Percentiles rank a stretch among this genome's conserved stretches.
These are phyloP conservation scores for Tetrapedia diversipes DNA, from an alignment of 2,888 invertebrate species.

Conservation along the genomic window DNA sequence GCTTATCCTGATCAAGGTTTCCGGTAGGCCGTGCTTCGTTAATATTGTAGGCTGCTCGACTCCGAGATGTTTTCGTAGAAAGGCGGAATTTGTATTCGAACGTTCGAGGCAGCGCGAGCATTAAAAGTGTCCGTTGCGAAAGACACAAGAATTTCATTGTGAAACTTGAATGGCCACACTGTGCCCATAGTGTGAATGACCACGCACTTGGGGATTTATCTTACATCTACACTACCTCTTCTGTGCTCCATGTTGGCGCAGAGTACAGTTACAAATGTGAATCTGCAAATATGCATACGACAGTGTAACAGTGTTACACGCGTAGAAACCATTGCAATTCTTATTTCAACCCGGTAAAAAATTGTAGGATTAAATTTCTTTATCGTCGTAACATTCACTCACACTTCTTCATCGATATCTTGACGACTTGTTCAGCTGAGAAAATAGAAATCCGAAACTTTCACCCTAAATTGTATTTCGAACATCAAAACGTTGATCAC, in stretches of 20 bases:
- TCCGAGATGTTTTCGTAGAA: not conserved
- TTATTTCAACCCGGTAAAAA: too few species aligned
- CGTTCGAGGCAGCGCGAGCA: not conserved
- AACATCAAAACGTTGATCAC: too few species aligned
- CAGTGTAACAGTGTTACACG: too few species aligned
- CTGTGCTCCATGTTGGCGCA: not conserved
- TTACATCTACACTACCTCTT: not conserved
- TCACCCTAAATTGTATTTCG: too few species aligned
- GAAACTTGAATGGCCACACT: not conserved
- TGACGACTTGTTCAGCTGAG: too few species aligned
- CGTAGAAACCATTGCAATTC: too few species aligned
- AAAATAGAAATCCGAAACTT: too few species aligned
- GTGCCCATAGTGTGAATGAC: not conserved
- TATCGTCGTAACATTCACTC: too few species aligned
- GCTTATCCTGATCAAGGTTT: conserved; percentile 6
- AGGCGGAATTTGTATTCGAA: not conserved
- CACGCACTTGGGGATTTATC: not conserved
- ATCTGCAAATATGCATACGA: too few species aligned
- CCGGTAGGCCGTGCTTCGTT: not conserved
- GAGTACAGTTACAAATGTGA: not conserved
- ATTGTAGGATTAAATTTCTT: too few species aligned
- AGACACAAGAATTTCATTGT: not conserved
- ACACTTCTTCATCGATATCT: too few species aligned
- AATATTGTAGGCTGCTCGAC: not conserved
- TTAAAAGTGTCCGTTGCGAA: not conserved